A percentile compares a stretch with the other conserved stretches of the same genome.
These are phyloP conservation scores for Hassar affinis DNA, from an alignment of 2,113 vertebrate genomes.

Conservation along the genomic window DNA sequence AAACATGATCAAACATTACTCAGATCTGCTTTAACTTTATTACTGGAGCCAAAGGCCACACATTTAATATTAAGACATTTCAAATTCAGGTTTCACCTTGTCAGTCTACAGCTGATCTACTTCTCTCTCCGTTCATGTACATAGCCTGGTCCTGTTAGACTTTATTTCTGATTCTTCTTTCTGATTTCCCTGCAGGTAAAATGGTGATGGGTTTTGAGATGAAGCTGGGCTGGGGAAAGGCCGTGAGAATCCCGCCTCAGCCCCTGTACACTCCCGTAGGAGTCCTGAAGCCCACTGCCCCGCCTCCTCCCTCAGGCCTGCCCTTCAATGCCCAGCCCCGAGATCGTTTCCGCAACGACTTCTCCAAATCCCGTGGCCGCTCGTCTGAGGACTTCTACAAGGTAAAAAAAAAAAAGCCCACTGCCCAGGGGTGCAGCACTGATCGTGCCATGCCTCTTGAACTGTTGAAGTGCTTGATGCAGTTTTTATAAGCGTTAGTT, in stretches of 20 bases:
- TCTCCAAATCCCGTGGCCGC: constrained; percentile 72
- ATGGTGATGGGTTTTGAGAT: constrained; percentile 80
- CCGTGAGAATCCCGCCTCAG: constrained; percentile 76
- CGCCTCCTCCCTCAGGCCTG: constrained; percentile 76
- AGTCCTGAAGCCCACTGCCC: constrained; percentile 68
- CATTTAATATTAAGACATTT: too few species aligned
- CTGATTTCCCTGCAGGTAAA: constrained; percentile 66
- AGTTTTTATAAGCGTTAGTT: not conserved
- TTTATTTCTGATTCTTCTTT: not conserved
- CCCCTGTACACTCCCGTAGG: constrained; percentile 77
- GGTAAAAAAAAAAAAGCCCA: constrained; percentile 60
- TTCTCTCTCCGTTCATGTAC: too few species aligned
- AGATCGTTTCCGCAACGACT: constrained; percentile 77
- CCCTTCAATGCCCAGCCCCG: constrained; percentile 79
- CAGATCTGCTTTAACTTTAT: too few species aligned
- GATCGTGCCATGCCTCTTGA: not conserved
- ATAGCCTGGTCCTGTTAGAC: too few species aligned
- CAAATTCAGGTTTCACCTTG: too few species aligned
- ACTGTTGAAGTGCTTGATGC: not conserved
- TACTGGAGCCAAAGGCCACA: too few species aligned
- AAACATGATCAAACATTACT: too few species aligned
- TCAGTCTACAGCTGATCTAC: too few species aligned
- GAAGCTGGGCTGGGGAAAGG: constrained; percentile 81
- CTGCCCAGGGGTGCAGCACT: constrained; percentile 1
- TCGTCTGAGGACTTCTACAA: constrained; percentile 74